These are phyloP conservation scores for Anoplophora glabripennis DNA, from an alignment of 1,140 invertebrate species.

Conservation along the genomic window DNA sequence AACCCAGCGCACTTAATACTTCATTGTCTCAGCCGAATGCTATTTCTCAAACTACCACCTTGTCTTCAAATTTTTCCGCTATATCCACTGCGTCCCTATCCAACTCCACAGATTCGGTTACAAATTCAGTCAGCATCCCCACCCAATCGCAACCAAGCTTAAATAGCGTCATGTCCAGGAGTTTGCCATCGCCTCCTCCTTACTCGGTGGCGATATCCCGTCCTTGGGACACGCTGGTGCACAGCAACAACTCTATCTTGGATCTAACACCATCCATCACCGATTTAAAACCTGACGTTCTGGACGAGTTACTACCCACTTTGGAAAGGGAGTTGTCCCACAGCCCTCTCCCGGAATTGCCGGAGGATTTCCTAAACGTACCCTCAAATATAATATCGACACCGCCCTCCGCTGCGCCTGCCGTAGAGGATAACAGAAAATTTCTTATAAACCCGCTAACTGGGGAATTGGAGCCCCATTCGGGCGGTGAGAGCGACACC, in stretches of 20 bases:
- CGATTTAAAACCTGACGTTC: constrained; percentile 55
- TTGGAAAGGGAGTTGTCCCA: constrained; percentile 43
- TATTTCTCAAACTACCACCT: background rate
- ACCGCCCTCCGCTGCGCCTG: background rate
- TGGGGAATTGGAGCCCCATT: constrained; percentile 77
- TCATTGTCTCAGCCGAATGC: background rate
- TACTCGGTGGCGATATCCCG: constrained; percentile 32
- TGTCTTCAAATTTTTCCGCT: background rate
- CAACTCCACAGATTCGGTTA: too few relatives aligned
- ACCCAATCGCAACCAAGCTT: background rate
- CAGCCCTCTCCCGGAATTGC: constrained; percentile 39
- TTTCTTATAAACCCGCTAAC: constrained; percentile 86
- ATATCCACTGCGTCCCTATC: too few relatives aligned
- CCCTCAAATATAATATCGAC: constrained; percentile 9
- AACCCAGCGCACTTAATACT: too few relatives aligned
- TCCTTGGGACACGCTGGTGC: constrained; percentile 38
- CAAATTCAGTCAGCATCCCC: background rate
- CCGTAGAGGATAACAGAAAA: constrained; percentile 59
- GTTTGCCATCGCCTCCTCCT: constrained; percentile 29
- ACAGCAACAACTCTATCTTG: constrained; percentile 35
- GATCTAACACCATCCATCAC: constrained; percentile 49
- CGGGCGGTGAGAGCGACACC: constrained; percentile 52
- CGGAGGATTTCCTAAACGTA: constrained; percentile 33
- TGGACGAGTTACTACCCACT: constrained; percentile 62
- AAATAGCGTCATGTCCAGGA: constrained; percentile 16